phyloP scores from a whole-genome alignment of 2,888 invertebrate genomes.

The Eurytoma adleriae region DNA sequence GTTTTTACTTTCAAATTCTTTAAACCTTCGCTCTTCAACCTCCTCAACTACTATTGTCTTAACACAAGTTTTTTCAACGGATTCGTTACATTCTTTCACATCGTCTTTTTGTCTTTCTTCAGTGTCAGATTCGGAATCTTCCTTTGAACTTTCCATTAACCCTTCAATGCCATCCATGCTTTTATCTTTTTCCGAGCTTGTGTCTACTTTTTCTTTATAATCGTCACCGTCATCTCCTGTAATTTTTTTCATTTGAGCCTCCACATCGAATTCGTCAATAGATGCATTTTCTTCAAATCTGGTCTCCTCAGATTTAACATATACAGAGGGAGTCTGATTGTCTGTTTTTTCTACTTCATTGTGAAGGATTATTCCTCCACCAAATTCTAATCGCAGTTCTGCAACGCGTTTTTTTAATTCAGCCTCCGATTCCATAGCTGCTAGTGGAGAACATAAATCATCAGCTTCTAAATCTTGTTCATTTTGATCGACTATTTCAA shows the following conservation, averaged over 20 bases:
- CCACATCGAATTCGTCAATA: slow-evolving; percentile 74
- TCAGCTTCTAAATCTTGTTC: slow-evolving; percentile 73
- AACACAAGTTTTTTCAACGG: slow-evolving; percentile 55
- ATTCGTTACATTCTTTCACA: slow-evolving; percentile 59
- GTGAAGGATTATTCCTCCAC: slow-evolving; percentile 63
- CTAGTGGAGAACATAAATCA: slow-evolving; percentile 74
- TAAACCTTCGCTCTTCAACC: slow-evolving; percentile 49
- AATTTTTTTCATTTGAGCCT: slow-evolving; percentile 74
- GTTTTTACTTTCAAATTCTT: slow-evolving; percentile 35
- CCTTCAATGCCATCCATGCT: slow-evolving; percentile 74
- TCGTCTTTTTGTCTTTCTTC: slow-evolving; percentile 67
- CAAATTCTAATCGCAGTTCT: slow-evolving; percentile 77
- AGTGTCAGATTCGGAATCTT: slow-evolving; percentile 70
- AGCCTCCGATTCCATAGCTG: slow-evolving; percentile 75
- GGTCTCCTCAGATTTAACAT: slow-evolving; percentile 60
- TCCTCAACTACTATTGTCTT: not conserved
- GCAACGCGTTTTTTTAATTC: slow-evolving; percentile 75
- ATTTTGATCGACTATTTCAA: slow-evolving; percentile 74
- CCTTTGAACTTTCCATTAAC: slow-evolving; percentile 73
- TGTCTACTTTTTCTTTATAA: slow-evolving; percentile 71
- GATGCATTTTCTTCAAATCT: slow-evolving; percentile 67
- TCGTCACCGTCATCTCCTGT: slow-evolving; percentile 74
- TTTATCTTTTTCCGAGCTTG: slow-evolving; percentile 68
- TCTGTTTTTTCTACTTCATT: slow-evolving; percentile 65
- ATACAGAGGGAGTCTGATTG: slow-evolving; percentile 39